These are phyloP conservation scores for Leptopilina boulardi DNA, from an alignment of 1,140 invertebrate genomes.

Conservation along the genomic window DNA sequence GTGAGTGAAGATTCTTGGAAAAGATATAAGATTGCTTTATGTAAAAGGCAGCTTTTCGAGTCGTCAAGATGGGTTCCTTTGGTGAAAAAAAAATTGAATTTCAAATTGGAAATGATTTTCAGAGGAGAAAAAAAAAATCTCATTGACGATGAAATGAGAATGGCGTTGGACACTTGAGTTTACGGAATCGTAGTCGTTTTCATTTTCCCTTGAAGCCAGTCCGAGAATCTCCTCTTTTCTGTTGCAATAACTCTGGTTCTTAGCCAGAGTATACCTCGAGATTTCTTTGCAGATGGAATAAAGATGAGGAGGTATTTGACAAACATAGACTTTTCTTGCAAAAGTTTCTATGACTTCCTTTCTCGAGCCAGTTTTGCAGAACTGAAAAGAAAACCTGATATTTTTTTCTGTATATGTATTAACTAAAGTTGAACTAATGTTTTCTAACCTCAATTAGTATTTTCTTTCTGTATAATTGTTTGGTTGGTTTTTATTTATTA, in stretches of 20 bases:
- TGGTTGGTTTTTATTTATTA: no score
- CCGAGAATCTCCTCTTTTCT: conserved; percentile 35
- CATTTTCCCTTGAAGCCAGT: conserved; percentile 37
- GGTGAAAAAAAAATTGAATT: conserved; percentile 13
- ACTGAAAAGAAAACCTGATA: conserved; percentile 58
- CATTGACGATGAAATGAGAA: conserved; percentile 12
- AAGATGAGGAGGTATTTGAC: conserved; percentile 65
- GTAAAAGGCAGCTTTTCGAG: not conserved
- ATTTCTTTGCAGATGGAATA: conserved; percentile 71
- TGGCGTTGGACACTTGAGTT: conserved; percentile 20
- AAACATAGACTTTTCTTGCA: conserved; percentile 56
- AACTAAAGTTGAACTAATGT: conserved; percentile 63
- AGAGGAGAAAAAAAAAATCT: not conserved
- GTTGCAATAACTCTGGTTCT: conserved; percentile 38
- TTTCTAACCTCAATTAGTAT: conserved; percentile 53
- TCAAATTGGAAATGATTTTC: conserved; percentile 23
- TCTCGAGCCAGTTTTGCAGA: conserved; percentile 48
- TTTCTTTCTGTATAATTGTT: no score
- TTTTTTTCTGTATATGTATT: conserved; percentile 56
- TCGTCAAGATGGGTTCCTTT: not conserved
- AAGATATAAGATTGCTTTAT: not conserved
- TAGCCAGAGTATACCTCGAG: conserved; percentile 15
- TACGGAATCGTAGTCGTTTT: conserved; percentile 38
- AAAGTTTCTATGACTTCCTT: conserved; percentile 64
- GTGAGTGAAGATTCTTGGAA: no score